Evolutionary conservation across 2,888 invertebrate species (phyloP).

Genomic region (Abrostola tripartita): DNA sequence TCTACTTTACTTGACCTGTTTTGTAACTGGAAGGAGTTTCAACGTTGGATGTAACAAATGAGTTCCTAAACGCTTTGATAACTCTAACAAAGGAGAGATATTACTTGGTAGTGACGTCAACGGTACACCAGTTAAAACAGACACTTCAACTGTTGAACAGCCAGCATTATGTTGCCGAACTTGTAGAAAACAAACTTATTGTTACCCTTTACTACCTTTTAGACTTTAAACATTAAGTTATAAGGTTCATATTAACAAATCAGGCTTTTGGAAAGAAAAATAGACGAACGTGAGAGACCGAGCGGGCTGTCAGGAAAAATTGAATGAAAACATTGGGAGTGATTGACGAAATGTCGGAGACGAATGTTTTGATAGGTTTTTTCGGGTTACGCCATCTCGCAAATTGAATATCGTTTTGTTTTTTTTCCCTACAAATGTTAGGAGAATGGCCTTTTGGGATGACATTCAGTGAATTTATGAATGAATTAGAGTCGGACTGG

Average conservation of each 20-base stretch:
- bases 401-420: conserved; percentile 56
- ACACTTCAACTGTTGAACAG: conserved; percentile 37
- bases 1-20: conserved; percentile 40
- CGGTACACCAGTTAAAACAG: conserved; percentile 36
- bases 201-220: neutral
- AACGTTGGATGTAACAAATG: conserved; percentile 38
- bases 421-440: conserved; percentile 43
- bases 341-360: conserved; percentile 63
- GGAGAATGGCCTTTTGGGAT: conserved; percentile 36
- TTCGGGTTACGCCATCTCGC: conserved; percentile 40
- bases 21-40: conserved; percentile 40
- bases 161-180: conserved; percentile 24
- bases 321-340: conserved; percentile 65
- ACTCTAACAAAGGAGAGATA: conserved; percentile 42
- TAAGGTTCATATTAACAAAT: conserved; percentile 31
- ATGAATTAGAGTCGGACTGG: conserved; percentile 36
- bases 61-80: conserved; percentile 37
- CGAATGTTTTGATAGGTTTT: conserved; percentile 63
- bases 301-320: conserved; percentile 61
- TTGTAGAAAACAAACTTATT: conserved; percentile 18
- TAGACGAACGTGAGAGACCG: conserved; percentile 18
- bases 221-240: neutral
- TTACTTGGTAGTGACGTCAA: conserved; percentile 45
- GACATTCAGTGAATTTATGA: conserved; percentile 47
- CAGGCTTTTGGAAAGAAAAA: conserved; percentile 9